These are phyloP conservation scores for Tilapia sparmanii DNA, from an alignment of 2,113 vertebrate genomes.

Conservation along the genomic window DNA sequence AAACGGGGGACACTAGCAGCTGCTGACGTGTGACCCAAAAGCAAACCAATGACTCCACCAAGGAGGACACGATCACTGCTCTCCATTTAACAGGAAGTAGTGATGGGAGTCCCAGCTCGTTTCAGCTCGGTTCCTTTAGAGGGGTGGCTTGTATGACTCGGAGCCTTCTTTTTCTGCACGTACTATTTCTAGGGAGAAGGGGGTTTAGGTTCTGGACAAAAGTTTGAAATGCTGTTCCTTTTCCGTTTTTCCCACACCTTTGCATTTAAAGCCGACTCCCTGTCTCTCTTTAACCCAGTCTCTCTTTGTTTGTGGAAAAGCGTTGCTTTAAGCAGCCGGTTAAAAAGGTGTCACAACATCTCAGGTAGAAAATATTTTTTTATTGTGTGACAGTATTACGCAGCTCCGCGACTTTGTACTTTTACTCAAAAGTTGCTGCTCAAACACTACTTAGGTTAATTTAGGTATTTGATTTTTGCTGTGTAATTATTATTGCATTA, in stretches of 20 bases:
- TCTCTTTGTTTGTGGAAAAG: not conserved
- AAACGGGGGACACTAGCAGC: not conserved
- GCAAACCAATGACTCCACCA: not conserved
- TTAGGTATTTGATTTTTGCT: not conserved
- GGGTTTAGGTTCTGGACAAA: not conserved
- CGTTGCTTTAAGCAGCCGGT: not conserved
- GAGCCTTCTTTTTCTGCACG: not conserved
- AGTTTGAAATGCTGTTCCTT: not conserved
- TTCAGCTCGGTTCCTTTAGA: not conserved
- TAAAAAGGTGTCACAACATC: not conserved
- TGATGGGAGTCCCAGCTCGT: not conserved
- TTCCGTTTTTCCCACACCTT: not conserved
- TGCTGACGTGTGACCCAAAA: not conserved
- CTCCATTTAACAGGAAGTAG: not conserved
- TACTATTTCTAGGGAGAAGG: not conserved
- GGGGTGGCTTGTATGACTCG: not conserved
- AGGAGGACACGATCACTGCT: not conserved
- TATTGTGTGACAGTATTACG: not conserved
- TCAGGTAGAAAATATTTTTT: not conserved
- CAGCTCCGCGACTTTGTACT: accelerated
- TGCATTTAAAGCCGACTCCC: not conserved
- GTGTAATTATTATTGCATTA: not conserved
- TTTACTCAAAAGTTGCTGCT: not conserved
- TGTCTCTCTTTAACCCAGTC: too few species aligned
- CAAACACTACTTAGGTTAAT: not conserved